These are phyloP conservation scores for Cettia cetti DNA, from an alignment of 2,113 vertebrate genomes.

Conservation along the genomic window DNA sequence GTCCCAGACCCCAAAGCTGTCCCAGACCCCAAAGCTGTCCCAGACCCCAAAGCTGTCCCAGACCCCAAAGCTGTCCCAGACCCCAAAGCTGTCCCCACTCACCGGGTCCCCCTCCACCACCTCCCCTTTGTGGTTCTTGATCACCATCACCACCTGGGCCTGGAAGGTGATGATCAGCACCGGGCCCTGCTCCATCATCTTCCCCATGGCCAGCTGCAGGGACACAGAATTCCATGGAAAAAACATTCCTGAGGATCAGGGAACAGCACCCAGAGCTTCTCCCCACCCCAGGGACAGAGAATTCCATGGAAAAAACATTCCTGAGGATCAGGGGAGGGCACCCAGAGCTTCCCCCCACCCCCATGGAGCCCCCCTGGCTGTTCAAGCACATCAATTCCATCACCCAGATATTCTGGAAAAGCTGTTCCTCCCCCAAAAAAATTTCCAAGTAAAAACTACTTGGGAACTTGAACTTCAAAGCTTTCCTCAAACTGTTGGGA, in stretches of 20 bases:
- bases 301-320: too few relatives aligned
- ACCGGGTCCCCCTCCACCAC: slow-evolving; percentile 94
- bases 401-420: rapidly evolving
- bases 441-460: rapidly evolving
- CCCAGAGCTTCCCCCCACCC: too few relatives aligned
- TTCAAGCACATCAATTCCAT: rapidly evolving
- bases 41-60: rapidly evolving
- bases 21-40: not conserved
- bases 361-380: not conserved
- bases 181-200: slow-evolving; percentile 98
- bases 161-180: slow-evolving; percentile 97
- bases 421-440: not conserved
- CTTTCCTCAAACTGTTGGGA: not conserved
- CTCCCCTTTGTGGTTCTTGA: slow-evolving; percentile 85
- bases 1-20: rapidly evolving
- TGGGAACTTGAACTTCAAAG: not conserved
- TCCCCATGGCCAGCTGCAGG: slow-evolving; percentile 91
- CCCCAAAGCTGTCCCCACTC: slow-evolving; percentile 52
- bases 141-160: slow-evolving; percentile 92
- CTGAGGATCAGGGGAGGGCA: too few relatives aligned
- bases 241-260: too few relatives aligned
- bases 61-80: not conserved
- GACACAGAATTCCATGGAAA: not conserved
- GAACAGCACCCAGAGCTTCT: too few relatives aligned
- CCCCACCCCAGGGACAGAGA: too few relatives aligned